Conservation (phyloP, 2,113 vertebrate genomes). For the Hassar affinis region DNA sequence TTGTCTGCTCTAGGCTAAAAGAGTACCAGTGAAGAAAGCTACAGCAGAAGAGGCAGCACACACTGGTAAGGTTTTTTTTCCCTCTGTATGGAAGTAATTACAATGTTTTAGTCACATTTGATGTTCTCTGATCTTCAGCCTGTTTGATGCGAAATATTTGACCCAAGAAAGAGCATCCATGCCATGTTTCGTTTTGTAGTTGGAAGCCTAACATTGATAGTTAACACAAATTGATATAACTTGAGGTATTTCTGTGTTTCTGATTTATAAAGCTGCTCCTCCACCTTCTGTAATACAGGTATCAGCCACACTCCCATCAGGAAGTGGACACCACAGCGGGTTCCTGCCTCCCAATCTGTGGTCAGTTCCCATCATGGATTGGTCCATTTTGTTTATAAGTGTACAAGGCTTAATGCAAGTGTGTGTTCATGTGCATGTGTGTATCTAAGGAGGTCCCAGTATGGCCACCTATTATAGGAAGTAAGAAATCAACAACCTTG, state of each 20-base stretch:
- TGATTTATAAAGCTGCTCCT: neutral
- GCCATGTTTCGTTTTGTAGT: neutral
- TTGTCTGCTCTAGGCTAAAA: conserved; percentile 22
- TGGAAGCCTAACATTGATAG: too few species aligned
- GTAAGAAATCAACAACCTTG: conserved; percentile 52
- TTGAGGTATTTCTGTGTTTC: neutral
- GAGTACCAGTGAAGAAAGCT: too few species aligned
- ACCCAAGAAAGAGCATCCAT: neutral
- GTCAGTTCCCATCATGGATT: conserved; percentile 51
- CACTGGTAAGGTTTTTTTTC: conserved; percentile 24
- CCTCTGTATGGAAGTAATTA: neutral
- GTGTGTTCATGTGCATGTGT: neutral
- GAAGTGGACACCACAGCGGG: conserved; percentile 67
- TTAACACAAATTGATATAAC: neutral
- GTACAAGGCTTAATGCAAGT: neutral
- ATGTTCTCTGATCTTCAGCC: neutral
- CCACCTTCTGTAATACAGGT: conserved; percentile 26
- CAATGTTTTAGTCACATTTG: neutral
- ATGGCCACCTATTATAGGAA: conserved; percentile 45
- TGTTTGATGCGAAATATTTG: neutral
- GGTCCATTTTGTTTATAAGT: neutral
- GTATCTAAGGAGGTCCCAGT: conserved; percentile 58
- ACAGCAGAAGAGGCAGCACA: conserved; percentile 40
- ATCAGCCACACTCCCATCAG: conserved; percentile 50
- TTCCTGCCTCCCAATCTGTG: conserved; percentile 60